phyloP scores from a whole-genome alignment of 2,888 invertebrate species.

The Pediacus dermestoides region DNA sequence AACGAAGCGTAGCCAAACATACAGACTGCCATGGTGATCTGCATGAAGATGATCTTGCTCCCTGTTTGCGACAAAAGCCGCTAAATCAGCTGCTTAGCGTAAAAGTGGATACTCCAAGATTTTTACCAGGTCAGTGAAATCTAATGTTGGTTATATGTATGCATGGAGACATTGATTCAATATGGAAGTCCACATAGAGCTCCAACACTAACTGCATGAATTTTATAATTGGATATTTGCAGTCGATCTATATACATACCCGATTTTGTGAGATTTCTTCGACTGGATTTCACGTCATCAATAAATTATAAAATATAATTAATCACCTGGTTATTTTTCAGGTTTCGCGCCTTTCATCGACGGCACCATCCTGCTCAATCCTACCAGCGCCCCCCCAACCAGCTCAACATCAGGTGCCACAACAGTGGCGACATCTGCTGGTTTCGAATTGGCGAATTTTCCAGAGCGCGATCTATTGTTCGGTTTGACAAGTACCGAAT shows the following conservation, averaged over 20 bases:
- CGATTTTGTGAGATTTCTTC: too few species aligned
- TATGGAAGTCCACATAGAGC: neutral
- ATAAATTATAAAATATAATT: too few species aligned
- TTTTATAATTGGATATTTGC: constrained; percentile 1
- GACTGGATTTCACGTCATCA: too few species aligned
- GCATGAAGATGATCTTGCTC: constrained; percentile 77
- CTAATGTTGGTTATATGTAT: constrained; percentile 1
- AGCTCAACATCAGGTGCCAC: constrained; percentile 49
- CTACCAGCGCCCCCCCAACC: constrained; percentile 46
- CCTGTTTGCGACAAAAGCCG: constrained; percentile 77
- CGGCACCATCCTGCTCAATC: constrained; percentile 76
- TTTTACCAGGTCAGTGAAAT: constrained; percentile 60
- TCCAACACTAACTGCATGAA: neutral
- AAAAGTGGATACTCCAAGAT: constrained; percentile 74
- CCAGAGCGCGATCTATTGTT: constrained; percentile 79
- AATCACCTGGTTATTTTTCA: too few species aligned
- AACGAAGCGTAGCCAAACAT: constrained; percentile 75
- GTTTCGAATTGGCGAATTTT: constrained; percentile 78
- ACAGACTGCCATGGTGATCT: constrained; percentile 81
- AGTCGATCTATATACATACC: too few species aligned
- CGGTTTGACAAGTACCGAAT: constrained; percentile 78
- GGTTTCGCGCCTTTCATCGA: constrained; percentile 93
- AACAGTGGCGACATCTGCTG: constrained; percentile 67
- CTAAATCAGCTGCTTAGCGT: constrained; percentile 71
- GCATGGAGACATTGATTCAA: neutral